Conservation (phyloP, 2,888 invertebrate genomes). For the Elysia crispata region DNA sequence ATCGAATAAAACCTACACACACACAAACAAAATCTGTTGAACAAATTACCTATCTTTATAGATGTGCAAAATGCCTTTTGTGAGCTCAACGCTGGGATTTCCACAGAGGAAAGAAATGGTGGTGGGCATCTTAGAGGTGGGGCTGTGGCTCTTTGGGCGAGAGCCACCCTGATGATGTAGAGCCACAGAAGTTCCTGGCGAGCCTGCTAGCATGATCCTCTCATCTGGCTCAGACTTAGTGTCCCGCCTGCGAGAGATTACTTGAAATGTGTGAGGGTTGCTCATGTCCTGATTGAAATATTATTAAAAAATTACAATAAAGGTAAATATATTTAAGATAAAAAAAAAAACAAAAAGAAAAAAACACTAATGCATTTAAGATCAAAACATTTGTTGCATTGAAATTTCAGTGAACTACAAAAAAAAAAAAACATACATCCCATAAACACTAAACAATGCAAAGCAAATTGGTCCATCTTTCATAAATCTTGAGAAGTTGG, state of each 20-base stretch:
- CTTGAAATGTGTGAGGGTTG: slow-evolving; percentile 10
- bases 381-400: no score
- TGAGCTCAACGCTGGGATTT: slow-evolving; percentile 97
- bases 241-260: slow-evolving; percentile 2
- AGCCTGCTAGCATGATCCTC: neutral
- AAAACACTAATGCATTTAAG: no score
- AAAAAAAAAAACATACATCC: no score
- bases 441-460: no score
- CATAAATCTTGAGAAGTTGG: no score
- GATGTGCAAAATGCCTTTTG: slow-evolving; percentile 96
- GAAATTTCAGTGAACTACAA: no score
- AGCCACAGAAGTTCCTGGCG: slow-evolving; percentile 30
- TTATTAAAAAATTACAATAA: no score
- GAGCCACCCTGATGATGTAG: slow-evolving; percentile 48
- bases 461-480: no score
- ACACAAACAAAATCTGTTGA: no score
- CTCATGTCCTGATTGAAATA: neutral
- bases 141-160: slow-evolving; percentile 67
- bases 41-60: slow-evolving; percentile 98
- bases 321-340: no score
- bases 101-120: slow-evolving; percentile 89
- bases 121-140: slow-evolving; percentile 59
- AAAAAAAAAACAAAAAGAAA: neutral
- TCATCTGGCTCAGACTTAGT: slow-evolving; percentile 36
- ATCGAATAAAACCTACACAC: no score